Percentiles rank a stretch among this genome's conserved stretches.
Conservation (phyloP, 23 tunicate genomes). For the Styela clava region DNA sequence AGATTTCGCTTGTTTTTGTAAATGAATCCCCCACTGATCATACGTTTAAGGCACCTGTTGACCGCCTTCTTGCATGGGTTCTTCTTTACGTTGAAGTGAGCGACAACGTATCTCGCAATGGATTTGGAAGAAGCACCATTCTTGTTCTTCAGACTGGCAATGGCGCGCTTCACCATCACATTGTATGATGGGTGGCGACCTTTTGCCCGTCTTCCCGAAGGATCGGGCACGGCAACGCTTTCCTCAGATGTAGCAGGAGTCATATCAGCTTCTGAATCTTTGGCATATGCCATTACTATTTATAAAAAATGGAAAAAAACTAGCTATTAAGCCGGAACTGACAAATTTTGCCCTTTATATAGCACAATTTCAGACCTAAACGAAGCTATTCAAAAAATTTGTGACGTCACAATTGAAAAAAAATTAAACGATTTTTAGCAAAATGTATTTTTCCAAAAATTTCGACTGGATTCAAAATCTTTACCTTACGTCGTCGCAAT, state of each 20-base stretch:
- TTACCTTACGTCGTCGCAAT: no score
- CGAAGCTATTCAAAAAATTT: slow-evolving; percentile 25
- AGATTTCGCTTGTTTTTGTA: slow-evolving; percentile 44
- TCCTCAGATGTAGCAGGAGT: slow-evolving; percentile 92
- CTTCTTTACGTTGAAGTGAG: slow-evolving; percentile 63
- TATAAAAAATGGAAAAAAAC: background rate
- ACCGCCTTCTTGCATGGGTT: slow-evolving; percentile 56
- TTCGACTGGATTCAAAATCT: no score
- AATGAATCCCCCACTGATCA: slow-evolving; percentile 48
- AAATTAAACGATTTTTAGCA: no score
- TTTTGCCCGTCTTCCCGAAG: slow-evolving; percentile 35
- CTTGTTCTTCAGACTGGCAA: slow-evolving; percentile 47
- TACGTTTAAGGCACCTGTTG: slow-evolving; percentile 57
- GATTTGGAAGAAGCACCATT: slow-evolving; percentile 57
- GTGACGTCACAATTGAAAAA: slow-evolving; percentile 14
- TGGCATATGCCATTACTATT: slow-evolving; percentile 31
- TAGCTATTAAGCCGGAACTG: background rate
- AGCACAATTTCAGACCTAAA: slow-evolving; percentile 28
- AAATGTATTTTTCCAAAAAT: no score
- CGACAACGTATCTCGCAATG: slow-evolving; percentile 48
- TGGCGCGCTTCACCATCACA: slow-evolving; percentile 72
- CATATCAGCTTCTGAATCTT: slow-evolving; percentile 77
- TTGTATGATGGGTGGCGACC: slow-evolving; percentile 63
- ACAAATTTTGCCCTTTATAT: slow-evolving; percentile 12
- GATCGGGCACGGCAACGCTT: slow-evolving; percentile 65